Percentiles rank a stretch among this genome's conserved stretches.
phyloP scores from a whole-genome alignment of 2,888 invertebrate species.

The Phorcus lineatus region DNA sequence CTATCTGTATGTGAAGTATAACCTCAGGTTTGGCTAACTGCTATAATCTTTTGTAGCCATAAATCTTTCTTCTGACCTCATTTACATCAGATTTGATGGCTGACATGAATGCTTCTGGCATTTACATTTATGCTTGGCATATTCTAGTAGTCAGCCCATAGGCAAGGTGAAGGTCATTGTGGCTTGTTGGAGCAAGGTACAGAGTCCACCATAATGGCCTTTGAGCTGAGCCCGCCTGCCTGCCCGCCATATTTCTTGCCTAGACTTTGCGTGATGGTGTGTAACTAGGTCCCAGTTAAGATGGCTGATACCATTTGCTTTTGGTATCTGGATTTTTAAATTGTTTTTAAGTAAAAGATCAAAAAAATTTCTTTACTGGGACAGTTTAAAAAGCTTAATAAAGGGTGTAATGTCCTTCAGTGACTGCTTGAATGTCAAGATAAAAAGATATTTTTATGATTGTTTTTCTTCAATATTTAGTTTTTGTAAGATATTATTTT shows the following conservation, averaged over 20 bases:
- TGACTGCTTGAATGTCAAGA: too few relatives aligned
- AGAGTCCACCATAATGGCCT: conserved; percentile 18
- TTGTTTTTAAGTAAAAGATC: too few relatives aligned
- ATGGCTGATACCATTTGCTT: background rate
- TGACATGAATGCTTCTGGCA: conserved; percentile 1
- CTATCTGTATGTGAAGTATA: background rate
- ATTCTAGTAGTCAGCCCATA: conserved; percentile 4
- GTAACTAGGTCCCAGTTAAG: background rate
- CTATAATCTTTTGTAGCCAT: background rate
- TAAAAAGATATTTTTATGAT: too few relatives aligned
- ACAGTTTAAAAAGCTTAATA: too few relatives aligned
- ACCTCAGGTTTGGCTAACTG: background rate
- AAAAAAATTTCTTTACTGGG: too few relatives aligned
- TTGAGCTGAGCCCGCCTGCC: background rate
- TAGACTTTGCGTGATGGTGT: background rate
- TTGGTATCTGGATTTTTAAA: background rate
- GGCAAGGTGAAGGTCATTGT: conserved; percentile 17
- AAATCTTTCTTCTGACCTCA: background rate
- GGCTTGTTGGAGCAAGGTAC: conserved; percentile 20
- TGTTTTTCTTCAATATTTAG: too few relatives aligned
- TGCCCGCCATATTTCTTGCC: background rate
- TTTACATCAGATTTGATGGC: background rate
- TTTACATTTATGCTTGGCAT: conserved; percentile 5
- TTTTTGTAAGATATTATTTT: too few relatives aligned
- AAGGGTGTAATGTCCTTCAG: too few relatives aligned